A percentile compares a stretch with the other conserved stretches of the same genome.
phyloP scores from a whole-genome alignment of 2,113 vertebrate genomes.

The Colossoma macropomum region DNA sequence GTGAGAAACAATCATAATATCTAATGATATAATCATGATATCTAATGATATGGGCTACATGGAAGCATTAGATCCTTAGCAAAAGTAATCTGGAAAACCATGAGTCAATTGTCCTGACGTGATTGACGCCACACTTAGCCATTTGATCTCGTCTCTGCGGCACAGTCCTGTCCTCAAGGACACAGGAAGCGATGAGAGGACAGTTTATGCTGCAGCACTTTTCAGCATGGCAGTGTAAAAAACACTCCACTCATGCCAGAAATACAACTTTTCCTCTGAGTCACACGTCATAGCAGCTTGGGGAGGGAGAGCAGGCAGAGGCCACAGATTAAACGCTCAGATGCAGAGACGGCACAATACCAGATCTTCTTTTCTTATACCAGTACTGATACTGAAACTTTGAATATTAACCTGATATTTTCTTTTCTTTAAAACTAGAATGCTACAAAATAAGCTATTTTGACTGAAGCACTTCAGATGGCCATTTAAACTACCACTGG shows the following conservation, averaged over 20 bases:
- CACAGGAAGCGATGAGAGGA: slow-evolving; percentile 28
- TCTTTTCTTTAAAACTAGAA: too few species aligned
- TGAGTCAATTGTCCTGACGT: slow-evolving; percentile 2
- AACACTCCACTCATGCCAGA: slow-evolving; percentile 4
- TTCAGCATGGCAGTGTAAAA: slow-evolving; percentile 4
- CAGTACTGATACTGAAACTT: background rate
- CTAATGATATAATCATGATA: too few species aligned
- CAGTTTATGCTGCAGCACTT: slow-evolving; percentile 23
- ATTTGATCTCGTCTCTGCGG: slow-evolving; percentile 19
- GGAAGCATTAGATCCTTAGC: background rate
- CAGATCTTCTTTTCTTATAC: background rate
- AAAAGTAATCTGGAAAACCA: too few species aligned
- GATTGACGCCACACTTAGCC: slow-evolving; percentile 13
- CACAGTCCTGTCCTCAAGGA: slow-evolving; percentile 36
- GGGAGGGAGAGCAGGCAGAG: background rate
- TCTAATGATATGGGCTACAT: background rate
- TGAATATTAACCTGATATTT: too few species aligned
- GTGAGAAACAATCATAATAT: background rate
- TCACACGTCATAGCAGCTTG: background rate
- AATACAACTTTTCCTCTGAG: slow-evolving; percentile 11
- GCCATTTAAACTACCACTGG: too few species aligned
- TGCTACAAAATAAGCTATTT: too few species aligned
- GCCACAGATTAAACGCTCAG: background rate
- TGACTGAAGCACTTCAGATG: too few species aligned
- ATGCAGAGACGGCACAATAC: background rate